Base-by-base conservation (phyloP, 2,113 vertebrate genomes). In the Phyllostomus hastatus region DNA sequence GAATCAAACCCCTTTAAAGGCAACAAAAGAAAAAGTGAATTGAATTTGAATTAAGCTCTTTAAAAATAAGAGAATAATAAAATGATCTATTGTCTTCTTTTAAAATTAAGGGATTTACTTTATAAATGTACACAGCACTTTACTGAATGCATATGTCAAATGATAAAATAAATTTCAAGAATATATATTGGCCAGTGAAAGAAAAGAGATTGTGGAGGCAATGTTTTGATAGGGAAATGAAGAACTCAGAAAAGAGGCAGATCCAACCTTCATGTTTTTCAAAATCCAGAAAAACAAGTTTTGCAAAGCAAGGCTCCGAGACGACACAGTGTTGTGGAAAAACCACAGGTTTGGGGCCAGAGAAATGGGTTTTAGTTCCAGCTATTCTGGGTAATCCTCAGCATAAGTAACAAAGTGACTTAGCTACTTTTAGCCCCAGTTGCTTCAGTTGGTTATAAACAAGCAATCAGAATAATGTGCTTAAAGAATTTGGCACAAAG, bases 21-120 rank as follows among this genome's bases (percentile, higher is more conserved):
- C 31, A 67, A 22, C 35, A 35, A 82, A 85, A 35, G 26, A 28
- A 80, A 52, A 83, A 86, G 20, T 69, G 38, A 73, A 76, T 17
- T 43, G 79, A 96, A 78, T 89, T 70, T 93, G 50, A 87, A 84
- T 91, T 54, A 64, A 41, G 41, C 20, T 14, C 48, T 84, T 86
- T 79, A 46, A 91, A 92, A 97, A 61, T 85, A 82, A 94, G 48
- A 66, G 41, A 91, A 85, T n/a, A 48, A 69, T 28, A 89, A 26
- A 88, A 43, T 57, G 31, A 41, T 72, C 26, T 61, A 5, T 33
- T 69, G 17, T 81, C 64, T 96, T 54, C 41, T 66, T 95, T 79
- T 80, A 82, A 91, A 57, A 57, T 73, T 35, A 94, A 80, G 54
- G 57, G 33, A 17, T 92, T 35, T 84, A 10, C 22, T 15, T 94